Evolutionary conservation across 2,113 vertebrate genomes (phyloP), one percentile per base, ranked within the genome.

Genomic region (Caretta caretta): DNA sequence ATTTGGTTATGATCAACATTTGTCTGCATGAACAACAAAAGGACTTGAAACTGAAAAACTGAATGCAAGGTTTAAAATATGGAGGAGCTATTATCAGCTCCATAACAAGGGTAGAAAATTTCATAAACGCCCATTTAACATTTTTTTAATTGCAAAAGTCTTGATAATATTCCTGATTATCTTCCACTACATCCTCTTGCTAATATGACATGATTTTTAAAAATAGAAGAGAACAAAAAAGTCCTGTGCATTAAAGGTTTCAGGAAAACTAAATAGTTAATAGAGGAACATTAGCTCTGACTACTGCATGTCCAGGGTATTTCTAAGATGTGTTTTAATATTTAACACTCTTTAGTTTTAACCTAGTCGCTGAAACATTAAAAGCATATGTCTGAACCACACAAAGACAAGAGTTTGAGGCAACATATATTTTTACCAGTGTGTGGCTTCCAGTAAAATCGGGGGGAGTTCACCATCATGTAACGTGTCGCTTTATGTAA

Each of bases 181-280:
- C 80, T 94, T 95, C 85, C 59, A 79, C 29, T 65, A 1, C 72
- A 65, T 59, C 42, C 83, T 80, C 59, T 31, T 94, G 86, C 79
- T 92, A 31, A 53, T 88, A 87, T 80, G 19, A 91, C 62, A 81
- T 69, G 48, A 89, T 94, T 92, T 83, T 42, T 62, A 83, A 91
- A 91, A 93, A 88, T 76, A 88, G 80, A 91, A 62, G 9, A 83
- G 59, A 46, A 51, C 80, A 38, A 94, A 88, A 95, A 94, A 81
- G 69, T 31, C 24, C 79, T 86, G 20, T 91, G 89, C 83, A 69
- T 83, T 83, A 91, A 84, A 95, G n/a, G 10, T 81, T 87, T 96
- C 88, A 93, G 93, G 80, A 94, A 94, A 95, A 80, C 27, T 57
- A 59, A 92, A 81, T 49, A 86, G 50, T 78, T 93, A 79, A 87